These are phyloP conservation scores for Suillia variegata DNA, from an alignment of 2,888 invertebrate genomes.

Conservation along the genomic window DNA sequence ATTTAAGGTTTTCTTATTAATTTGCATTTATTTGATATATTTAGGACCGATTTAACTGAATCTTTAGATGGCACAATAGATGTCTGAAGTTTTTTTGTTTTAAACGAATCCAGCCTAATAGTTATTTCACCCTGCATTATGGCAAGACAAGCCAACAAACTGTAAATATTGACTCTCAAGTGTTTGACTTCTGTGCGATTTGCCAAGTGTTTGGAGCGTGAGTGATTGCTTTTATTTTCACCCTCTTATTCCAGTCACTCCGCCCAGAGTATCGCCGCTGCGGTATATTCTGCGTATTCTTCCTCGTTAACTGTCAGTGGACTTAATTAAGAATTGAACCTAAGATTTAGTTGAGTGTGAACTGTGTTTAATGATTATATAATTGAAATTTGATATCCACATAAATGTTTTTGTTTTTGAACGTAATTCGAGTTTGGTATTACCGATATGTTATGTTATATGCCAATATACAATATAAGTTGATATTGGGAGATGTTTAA, in stretches of 20 bases:
- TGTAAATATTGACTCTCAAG: slow-evolving; percentile 21
- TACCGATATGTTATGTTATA: no score
- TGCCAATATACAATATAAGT: no score
- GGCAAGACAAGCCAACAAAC: not conserved
- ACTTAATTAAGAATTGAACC: slow-evolving; percentile 25
- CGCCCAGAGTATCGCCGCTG: not conserved
- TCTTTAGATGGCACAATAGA: no score
- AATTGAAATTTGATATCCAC: slow-evolving; percentile 22
- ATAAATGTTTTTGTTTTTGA: slow-evolving; percentile 6
- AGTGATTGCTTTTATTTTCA: slow-evolving; percentile 16
- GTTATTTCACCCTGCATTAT: not conserved
- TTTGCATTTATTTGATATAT: no score
- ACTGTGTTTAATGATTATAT: slow-evolving; percentile 20
- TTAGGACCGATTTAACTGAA: no score
- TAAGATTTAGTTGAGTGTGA: not conserved
- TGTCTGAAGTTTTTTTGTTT: not conserved
- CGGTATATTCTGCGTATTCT: not conserved
- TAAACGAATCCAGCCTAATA: not conserved
- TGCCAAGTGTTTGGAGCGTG: slow-evolving; percentile 6
- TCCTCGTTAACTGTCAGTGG: slow-evolving; percentile 23
- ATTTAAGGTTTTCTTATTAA: no score
- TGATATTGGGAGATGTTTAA: no score
- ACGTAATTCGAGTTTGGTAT: not conserved
- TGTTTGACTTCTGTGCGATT: slow-evolving; percentile 22
- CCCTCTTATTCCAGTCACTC: not conserved